Evolutionary conservation across 2,888 invertebrate genomes (phyloP).

Genomic region (Baccha elongata): DNA sequence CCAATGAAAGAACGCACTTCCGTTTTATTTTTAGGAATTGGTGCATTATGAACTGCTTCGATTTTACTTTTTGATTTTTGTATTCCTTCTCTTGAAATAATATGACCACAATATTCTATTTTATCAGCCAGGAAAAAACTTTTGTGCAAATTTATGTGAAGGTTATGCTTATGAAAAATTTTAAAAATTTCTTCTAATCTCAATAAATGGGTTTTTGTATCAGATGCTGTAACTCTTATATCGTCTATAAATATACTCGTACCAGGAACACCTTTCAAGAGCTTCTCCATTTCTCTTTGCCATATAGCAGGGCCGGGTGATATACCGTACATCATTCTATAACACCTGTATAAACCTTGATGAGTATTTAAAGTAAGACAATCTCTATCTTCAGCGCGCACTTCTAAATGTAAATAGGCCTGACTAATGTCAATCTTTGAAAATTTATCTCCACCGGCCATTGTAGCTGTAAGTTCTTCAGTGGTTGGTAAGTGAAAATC

Average conservation of each 20-base stretch:
- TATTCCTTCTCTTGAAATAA: conserved; percentile 4
- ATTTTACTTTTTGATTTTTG: too few relatives aligned
- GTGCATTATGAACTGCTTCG: conserved; percentile 13
- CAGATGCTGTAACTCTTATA: conserved; percentile 25
- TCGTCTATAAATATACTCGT: conserved; percentile 73
- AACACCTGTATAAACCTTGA: conserved; percentile 77
- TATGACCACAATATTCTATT: conserved; percentile 13
- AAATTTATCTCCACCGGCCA: conserved; percentile 73
- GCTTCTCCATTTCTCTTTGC: conserved; percentile 76
- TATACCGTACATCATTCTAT: conserved; percentile 77
- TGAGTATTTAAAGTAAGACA: conserved; percentile 77
- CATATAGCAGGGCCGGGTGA: conserved; percentile 77
- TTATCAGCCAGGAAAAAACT: conserved; percentile 2
- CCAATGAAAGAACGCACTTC: conserved; percentile 11
- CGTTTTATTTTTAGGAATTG: conserved; percentile 4
- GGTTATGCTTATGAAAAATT: conserved; percentile 2
- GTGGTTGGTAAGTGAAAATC: conserved; percentile 7
- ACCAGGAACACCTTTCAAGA: conserved; percentile 74
- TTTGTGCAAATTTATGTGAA: conserved; percentile 1
- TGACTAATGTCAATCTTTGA: too few relatives aligned
- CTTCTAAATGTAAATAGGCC: conserved; percentile 77
- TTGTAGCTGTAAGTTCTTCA: conserved; percentile 68
- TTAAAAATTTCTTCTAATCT: conserved; percentile 6
- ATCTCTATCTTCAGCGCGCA: conserved; percentile 75
- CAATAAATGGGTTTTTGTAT: not conserved